phyloP scores from a whole-genome alignment of 2,888 invertebrate species.

The Tholera decimalis region DNA sequence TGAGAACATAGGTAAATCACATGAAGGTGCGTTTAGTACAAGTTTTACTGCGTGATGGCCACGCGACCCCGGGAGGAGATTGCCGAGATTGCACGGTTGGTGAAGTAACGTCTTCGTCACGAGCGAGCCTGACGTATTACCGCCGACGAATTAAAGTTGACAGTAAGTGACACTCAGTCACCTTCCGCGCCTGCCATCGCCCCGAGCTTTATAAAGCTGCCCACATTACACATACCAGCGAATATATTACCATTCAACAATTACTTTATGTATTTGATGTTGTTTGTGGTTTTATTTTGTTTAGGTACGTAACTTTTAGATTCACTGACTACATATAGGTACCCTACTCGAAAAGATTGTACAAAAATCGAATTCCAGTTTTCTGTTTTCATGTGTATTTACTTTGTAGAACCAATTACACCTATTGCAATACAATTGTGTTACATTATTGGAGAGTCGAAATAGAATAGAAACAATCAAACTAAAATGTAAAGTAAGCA shows the following conservation, averaged over 20 bases:
- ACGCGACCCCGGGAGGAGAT: not conserved
- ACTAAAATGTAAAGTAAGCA: constrained; percentile 5
- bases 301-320: too few species aligned
- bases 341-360: not conserved
- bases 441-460: not conserved
- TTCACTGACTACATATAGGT: too few species aligned
- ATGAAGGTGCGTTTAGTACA: not conserved
- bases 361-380: not conserved
- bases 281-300: not conserved
- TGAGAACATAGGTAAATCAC: constrained; percentile 2
- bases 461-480: not conserved
- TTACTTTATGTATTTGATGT: too few species aligned
- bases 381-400: not conserved
- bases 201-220: not conserved
- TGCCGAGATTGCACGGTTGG: constrained; percentile 6
- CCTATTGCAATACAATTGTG: not conserved
- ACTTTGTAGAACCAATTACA: not conserved
- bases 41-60: not conserved
- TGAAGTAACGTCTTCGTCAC: not conserved
- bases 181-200: not conserved
- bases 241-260: not conserved
- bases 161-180: constrained; percentile 10
- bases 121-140: not conserved
- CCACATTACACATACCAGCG: not conserved
- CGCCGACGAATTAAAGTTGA: constrained; percentile 10